phyloP scores from a whole-genome alignment of 2,888 invertebrate genomes.

The Acholoe squamosa region DNA sequence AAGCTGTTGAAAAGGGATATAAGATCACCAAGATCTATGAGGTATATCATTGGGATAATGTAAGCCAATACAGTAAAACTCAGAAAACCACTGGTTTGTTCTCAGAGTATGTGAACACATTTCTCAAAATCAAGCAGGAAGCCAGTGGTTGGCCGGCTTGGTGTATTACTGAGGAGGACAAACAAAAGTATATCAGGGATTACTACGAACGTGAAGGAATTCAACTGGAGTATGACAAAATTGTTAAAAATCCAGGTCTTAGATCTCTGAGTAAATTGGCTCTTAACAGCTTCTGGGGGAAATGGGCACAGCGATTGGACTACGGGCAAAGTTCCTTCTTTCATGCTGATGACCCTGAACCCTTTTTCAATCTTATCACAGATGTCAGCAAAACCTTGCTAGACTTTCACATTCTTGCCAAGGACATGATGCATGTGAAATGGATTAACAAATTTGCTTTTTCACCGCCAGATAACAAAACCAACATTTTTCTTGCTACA shows the following conservation, averaged over 20 bases:
- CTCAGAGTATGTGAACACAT: slow-evolving; percentile 76
- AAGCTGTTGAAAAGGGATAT: slow-evolving; percentile 78
- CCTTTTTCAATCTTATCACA: not conserved
- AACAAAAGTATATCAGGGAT: slow-evolving; percentile 70
- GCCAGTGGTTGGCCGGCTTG: slow-evolving; percentile 73
- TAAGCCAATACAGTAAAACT: slow-evolving; percentile 65
- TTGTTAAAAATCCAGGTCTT: slow-evolving; percentile 10
- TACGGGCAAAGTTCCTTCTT: not conserved
- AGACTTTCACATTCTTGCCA: slow-evolving; percentile 34
- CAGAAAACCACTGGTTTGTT: slow-evolving; percentile 73
- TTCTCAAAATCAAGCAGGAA: slow-evolving; percentile 74
- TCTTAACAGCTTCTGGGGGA: slow-evolving; percentile 69
- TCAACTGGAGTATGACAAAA: slow-evolving; percentile 11
- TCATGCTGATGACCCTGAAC: not conserved
- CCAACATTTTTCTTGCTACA: slow-evolving; percentile 28
- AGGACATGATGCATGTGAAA: not conserved
- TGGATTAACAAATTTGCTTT: not conserved
- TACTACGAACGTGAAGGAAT: slow-evolving; percentile 25
- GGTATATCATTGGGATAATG: slow-evolving; percentile 25
- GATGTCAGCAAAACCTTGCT: not conserved
- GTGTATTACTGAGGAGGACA: slow-evolving; percentile 70
- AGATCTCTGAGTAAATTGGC: not conserved
- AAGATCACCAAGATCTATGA: slow-evolving; percentile 73
- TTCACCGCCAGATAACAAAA: not conserved
- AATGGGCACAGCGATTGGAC: not conserved